Base-by-base conservation (phyloP, 2,888 invertebrate species). In the Rotaria socialis region DNA sequence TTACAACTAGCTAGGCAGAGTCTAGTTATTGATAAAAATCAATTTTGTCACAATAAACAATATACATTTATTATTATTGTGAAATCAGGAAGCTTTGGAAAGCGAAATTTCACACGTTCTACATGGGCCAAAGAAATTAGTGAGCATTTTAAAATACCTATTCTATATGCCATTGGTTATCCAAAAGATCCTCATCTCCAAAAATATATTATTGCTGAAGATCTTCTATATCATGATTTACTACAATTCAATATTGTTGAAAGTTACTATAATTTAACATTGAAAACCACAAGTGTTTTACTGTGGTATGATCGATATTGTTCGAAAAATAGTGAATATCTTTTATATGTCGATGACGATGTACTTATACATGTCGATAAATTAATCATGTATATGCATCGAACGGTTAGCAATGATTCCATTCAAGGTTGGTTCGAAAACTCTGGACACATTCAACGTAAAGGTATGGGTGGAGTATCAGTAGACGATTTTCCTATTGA, bases 111-210 rank as follows among this genome's bases (percentile, higher is more conserved):
- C 22, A 75, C 75, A 22, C 35, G 75, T 22, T 43, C 4, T 14
- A 75, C 75, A 75, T 75, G 75, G 75, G 75, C 75, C 1, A 75
- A 75, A 43, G 75, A 75, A 75, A 43, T 75, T 7, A 75, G 19
- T 19, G 24, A 75, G 43, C 16, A 75, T 22, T 43, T 43, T 22
- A 75, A 75, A 43, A 24, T 75, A 22, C 35, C 75, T 75, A 43
- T 75, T 75, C 22, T 75, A 41, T 75, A 75, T 22, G 75, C 75
- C 1, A 75, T 75, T 43, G 75, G 41, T 6, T 41, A 19, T 75
- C 75, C 75, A 43, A 75, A 75, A 6, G 16, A 75, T 24, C 5
- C 16, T 14, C 22, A 22, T 6, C 19, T 43, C 0, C 75, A 75
- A 75, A 41, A 35, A 35, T 19, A 75, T 0, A 14, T 75, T 19